phyloP scores from a whole-genome alignment of 1,140 invertebrate species.

The Dufourea novaeangliae region DNA sequence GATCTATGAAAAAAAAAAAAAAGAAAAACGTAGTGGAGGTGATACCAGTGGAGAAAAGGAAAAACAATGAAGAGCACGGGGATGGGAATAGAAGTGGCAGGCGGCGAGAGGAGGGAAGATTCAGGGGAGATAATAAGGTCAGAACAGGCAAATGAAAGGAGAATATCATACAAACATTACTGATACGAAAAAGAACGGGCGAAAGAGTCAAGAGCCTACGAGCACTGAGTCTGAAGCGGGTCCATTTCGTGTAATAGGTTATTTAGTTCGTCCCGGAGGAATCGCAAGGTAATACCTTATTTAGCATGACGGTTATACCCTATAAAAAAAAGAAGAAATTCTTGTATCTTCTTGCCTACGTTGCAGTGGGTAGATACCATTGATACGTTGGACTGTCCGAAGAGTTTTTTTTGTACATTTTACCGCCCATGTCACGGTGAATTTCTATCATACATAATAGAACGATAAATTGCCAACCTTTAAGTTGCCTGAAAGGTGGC shows the following conservation, averaged over 20 bases:
- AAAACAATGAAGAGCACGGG: neutral
- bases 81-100: neutral
- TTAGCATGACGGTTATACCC: conserved; percentile 58
- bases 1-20: conserved; percentile 7
- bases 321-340: no score
- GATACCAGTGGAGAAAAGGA: conserved; percentile 11
- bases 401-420: no score
- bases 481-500: no score
- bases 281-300: conserved; percentile 64
- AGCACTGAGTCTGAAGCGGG: neutral
- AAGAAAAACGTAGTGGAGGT: conserved; percentile 17
- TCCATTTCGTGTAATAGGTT: conserved; percentile 56
- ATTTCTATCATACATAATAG: no score
- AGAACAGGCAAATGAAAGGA: neutral
- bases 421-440: no score
- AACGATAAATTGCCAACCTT: no score
- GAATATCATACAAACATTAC: neutral
- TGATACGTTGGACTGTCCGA: no score
- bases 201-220: no score
- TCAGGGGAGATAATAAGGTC: neutral
- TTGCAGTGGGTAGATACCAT: no score
- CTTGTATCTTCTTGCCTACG: no score
- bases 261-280: conserved; percentile 61
- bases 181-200: neutral
- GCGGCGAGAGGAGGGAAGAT: neutral